These are phyloP conservation scores for Dendrolimus punctatus DNA, from an alignment of 1,140 invertebrate genomes.

Conservation along the genomic window DNA sequence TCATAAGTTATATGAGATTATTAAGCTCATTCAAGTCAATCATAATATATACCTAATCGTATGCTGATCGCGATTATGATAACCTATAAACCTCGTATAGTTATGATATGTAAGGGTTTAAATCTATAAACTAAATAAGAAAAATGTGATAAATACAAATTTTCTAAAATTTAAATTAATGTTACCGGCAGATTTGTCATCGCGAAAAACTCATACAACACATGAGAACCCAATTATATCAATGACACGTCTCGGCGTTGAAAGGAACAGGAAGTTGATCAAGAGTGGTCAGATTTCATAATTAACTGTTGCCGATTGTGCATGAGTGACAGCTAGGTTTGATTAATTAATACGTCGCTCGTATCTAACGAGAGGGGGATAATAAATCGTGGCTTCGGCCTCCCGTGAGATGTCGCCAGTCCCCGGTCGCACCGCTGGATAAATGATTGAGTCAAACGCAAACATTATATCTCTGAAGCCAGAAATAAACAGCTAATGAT, in stretches of 20 bases:
- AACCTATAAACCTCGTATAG: too few relatives aligned
- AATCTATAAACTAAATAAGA: too few relatives aligned
- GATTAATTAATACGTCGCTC: constrained; percentile 64
- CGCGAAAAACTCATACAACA: constrained; percentile 44
- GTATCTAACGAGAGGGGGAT: constrained; percentile 46
- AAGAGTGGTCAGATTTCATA: constrained; percentile 21
- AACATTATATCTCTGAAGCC: constrained; percentile 54
- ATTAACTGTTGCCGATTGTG: constrained; percentile 57
- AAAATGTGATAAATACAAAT: too few relatives aligned
- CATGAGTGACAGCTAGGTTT: constrained; percentile 61
- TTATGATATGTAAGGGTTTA: too few relatives aligned
- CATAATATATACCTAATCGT: too few relatives aligned
- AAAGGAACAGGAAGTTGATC: constrained; percentile 61
- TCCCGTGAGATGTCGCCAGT: constrained; percentile 64
- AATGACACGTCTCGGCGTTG: constrained; percentile 55
- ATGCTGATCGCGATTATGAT: too few relatives aligned
- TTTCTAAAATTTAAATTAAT: constrained; percentile 12
- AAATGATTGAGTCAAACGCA: constrained; percentile 63
- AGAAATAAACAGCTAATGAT: constrained; percentile 63
- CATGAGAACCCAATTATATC: constrained; percentile 59
- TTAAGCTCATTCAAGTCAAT: too few relatives aligned
- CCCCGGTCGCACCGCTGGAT: constrained; percentile 44
- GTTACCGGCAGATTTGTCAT: constrained; percentile 39
- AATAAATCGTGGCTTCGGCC: constrained; percentile 65
- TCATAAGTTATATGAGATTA: too few relatives aligned